phyloP scores from a whole-genome alignment of 2,888 invertebrate species.

The Gasteruption jaculator region DNA sequence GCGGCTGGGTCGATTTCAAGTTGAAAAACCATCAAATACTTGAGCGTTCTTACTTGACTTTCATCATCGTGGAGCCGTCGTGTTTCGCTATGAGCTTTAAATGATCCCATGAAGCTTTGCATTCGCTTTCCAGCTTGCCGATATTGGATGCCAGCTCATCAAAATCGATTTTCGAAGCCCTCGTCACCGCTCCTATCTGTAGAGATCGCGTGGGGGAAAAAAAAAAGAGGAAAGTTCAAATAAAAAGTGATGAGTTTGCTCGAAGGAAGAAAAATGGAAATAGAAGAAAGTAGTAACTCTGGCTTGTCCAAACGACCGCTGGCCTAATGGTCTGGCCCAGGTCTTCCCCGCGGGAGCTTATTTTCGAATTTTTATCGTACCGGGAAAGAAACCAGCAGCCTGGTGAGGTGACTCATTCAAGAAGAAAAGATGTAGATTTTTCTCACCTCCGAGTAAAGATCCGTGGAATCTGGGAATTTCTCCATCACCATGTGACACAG shows the following conservation, averaged over 20 bases:
- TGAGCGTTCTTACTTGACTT: constrained; percentile 65
- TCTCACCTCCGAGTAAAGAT: constrained; percentile 92
- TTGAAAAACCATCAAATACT: too few species aligned
- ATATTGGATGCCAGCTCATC: constrained; percentile 85
- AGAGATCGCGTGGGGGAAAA: constrained; percentile 8
- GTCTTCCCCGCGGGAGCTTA: too few species aligned
- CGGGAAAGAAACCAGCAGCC: too few species aligned
- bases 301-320: too few species aligned
- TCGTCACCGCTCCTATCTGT: constrained; percentile 81
- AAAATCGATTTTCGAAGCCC: constrained; percentile 93
- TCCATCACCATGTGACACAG: constrained; percentile 97
- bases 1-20: too few species aligned
- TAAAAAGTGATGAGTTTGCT: too few species aligned
- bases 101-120: constrained; percentile 96
- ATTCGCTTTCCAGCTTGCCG: constrained; percentile 86
- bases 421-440: neutral
- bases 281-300: too few species aligned
- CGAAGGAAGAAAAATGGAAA: too few species aligned
- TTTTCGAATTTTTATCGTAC: too few species aligned
- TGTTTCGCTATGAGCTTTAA: constrained; percentile 93
- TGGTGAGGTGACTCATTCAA: too few species aligned
- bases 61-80: constrained; percentile 83
- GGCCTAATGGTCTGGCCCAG: too few species aligned
- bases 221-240: neutral
- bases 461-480: constrained; percentile 90